Conservation (phyloP, 2,888 invertebrate genomes). For the Dryocosmus kuriphilus region DNA sequence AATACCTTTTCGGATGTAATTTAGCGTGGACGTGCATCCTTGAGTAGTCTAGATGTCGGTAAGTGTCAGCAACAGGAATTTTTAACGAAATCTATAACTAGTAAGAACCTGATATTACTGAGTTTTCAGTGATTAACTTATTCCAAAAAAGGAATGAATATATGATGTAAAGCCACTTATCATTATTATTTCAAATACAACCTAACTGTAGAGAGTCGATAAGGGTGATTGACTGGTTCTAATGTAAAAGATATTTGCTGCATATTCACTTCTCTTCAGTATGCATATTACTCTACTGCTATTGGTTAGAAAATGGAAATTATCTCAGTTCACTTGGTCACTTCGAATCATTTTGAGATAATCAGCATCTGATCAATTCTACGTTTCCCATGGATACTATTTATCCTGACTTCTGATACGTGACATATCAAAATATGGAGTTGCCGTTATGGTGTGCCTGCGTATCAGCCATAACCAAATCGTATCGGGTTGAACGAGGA, state of each 20-base stretch:
- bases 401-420: not conserved
- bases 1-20: too few species aligned
- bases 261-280: not conserved
- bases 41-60: too few species aligned
- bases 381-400: not conserved
- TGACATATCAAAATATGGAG: constrained; percentile 12
- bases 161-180: not conserved
- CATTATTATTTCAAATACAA: not conserved
- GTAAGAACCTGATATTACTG: too few species aligned
- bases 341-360: constrained; percentile 15
- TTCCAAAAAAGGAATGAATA: not conserved
- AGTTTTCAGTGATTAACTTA: not conserved
- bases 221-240: constrained; percentile 5
- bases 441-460: not conserved
- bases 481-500: not conserved
- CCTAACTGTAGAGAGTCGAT: constrained; percentile 9
- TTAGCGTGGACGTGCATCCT: too few species aligned
- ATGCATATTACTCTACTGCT: constrained; percentile 10
- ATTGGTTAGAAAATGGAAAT: constrained; percentile 23
- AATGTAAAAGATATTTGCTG: constrained; percentile 13
- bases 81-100: too few species aligned
- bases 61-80: too few species aligned
- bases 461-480: not conserved
- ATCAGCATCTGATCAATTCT: constrained; percentile 22
- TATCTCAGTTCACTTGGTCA: constrained; percentile 24